Conservation (phyloP, 2,797 vertebrate species). For the Sarcophilus harrisii region DNA sequence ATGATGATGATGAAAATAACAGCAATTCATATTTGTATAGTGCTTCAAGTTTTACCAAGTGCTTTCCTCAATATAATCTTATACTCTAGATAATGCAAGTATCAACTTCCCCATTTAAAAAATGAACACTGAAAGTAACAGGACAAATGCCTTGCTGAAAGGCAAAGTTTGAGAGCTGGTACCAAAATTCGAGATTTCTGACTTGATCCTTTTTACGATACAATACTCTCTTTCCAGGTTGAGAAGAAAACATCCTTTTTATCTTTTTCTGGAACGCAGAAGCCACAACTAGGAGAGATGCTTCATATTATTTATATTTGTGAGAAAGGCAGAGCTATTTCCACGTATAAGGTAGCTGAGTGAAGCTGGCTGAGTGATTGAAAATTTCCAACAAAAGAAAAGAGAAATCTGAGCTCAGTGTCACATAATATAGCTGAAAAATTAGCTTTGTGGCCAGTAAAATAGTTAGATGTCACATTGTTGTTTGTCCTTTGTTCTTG, state of each 20-base stretch:
- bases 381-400: not conserved
- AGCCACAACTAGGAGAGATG: not conserved
- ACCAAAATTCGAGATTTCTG: not conserved
- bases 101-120: not conserved
- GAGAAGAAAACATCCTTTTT: not conserved
- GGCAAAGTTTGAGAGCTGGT: not conserved
- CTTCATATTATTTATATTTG: not conserved
- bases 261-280: not conserved
- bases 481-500: too few species aligned
- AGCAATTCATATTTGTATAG: not conserved
- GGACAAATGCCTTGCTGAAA: not conserved
- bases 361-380: not conserved
- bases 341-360: not conserved
- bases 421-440: not conserved
- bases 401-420: not conserved
- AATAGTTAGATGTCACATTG: too few species aligned
- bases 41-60: not conserved
- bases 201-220: not conserved
- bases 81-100: not conserved
- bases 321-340: not conserved
- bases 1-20: not conserved
- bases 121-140: not conserved
- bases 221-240: not conserved
- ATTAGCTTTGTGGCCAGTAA: not conserved
- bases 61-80: not conserved